These are phyloP conservation scores for Dipodomys ordii DNA, from an alignment of 2,113 vertebrate genomes.

Conservation along the genomic window DNA sequence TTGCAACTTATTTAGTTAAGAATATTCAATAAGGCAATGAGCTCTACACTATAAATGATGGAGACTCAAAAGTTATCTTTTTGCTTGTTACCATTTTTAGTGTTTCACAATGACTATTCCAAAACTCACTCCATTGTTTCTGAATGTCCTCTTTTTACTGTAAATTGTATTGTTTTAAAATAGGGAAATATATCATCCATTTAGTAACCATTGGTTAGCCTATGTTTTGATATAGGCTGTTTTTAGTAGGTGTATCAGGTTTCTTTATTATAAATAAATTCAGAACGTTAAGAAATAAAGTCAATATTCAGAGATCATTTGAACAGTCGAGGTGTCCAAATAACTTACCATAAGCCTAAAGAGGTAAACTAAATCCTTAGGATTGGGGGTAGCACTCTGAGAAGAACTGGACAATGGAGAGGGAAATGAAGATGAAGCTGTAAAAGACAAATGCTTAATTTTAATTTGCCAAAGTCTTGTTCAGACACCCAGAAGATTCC, in stretches of 20 bases:
- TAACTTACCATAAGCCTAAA: neutral
- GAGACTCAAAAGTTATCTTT: neutral
- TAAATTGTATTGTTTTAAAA: neutral
- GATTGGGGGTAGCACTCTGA: neutral
- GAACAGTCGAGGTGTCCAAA: neutral
- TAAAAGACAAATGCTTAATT: neutral
- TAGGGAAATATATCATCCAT: constrained; percentile 7
- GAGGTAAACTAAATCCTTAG: constrained; percentile 1
- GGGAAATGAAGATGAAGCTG: neutral
- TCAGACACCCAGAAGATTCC: neutral
- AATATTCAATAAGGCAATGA: neutral
- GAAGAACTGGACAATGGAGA: neutral
- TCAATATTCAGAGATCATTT: neutral
- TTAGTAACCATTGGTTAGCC: neutral
- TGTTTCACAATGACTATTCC: neutral
- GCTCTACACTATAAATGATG: neutral
- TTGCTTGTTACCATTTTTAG: neutral
- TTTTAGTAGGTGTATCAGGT: constrained; percentile 24
- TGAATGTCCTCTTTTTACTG: neutral
- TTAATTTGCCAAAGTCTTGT: neutral
- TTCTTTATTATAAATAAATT: neutral
- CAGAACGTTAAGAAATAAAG: neutral
- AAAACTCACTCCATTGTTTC: neutral
- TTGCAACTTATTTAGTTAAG: neutral
- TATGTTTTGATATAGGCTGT: neutral